Percentiles rank a stretch among this genome's conserved stretches.
These are phyloP conservation scores for Acleris laterana DNA, from an alignment of 2,888 invertebrate genomes.

Conservation along the genomic window DNA sequence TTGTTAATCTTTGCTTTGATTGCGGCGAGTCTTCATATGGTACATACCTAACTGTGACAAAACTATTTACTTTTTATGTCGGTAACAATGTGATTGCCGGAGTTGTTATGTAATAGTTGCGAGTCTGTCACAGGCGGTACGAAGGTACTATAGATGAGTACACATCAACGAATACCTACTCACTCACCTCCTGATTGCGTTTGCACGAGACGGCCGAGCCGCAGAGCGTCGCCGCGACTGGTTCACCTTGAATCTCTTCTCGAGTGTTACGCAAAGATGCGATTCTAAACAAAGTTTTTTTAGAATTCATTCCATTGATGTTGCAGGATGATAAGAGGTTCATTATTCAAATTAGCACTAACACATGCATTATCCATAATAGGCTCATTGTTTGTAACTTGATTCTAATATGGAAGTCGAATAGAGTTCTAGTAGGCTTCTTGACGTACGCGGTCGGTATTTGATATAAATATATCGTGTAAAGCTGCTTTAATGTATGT, in stretches of 20 bases:
- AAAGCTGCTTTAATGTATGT: constrained; percentile 15
- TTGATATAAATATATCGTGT: constrained; percentile 12
- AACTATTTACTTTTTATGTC: constrained; percentile 36
- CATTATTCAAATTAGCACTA: constrained; percentile 26
- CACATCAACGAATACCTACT: constrained; percentile 18
- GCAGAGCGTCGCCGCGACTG: constrained; percentile 50
- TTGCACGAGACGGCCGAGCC: constrained; percentile 25
- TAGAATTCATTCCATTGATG: constrained; percentile 14
- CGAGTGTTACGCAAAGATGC: constrained; percentile 61
- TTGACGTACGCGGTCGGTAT: constrained; percentile 2
- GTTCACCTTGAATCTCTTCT: constrained; percentile 77
- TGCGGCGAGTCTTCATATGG: constrained; percentile 9
- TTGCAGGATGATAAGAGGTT: constrained; percentile 28
- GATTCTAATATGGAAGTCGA: too few relatives aligned
- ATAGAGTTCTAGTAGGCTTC: constrained; percentile 1
- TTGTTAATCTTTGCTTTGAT: constrained; percentile 11
- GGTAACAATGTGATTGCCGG: constrained; percentile 46
- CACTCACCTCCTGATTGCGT: constrained; percentile 17
- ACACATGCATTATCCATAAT: constrained; percentile 22
- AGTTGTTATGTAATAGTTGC: constrained; percentile 51
- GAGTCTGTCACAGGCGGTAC: constrained; percentile 46
- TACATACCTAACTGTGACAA: neutral
- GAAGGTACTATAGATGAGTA: constrained; percentile 26
- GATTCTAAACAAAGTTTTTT: constrained; percentile 46
- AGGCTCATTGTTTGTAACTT: constrained; percentile 20